Percentiles rank a stretch among this genome's conserved stretches.
Conservation (phyloP, 2,797 vertebrate species). For the Poeciliopsis presidionis region DNA sequence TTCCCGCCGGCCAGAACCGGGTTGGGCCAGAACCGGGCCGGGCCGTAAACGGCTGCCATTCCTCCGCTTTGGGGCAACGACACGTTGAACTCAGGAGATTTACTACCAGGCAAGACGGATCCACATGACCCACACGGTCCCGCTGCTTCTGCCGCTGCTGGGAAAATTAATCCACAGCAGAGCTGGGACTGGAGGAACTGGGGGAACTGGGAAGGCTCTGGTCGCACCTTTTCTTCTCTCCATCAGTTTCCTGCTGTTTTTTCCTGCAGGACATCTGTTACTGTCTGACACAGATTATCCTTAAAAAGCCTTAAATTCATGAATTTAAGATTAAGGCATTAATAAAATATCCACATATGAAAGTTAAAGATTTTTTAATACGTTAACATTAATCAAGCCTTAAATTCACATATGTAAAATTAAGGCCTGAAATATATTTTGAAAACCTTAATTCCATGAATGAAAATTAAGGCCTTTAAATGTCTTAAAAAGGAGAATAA, state of each 20-base stretch:
- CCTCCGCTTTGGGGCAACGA: not conserved
- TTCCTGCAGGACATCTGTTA: not conserved
- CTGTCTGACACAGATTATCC: too few relatives aligned
- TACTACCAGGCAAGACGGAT: not conserved
- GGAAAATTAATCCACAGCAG: not conserved
- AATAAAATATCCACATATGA: too few relatives aligned
- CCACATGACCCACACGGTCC: not conserved
- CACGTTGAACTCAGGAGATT: not conserved
- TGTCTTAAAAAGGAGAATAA: too few relatives aligned
- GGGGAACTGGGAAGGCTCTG: not conserved
- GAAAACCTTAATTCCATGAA: too few relatives aligned
- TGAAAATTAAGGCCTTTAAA: too few relatives aligned
- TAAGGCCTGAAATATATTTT: too few relatives aligned
- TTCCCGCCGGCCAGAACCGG: not conserved
- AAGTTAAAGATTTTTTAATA: too few relatives aligned
- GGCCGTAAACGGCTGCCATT: not conserved
- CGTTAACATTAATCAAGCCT: too few relatives aligned
- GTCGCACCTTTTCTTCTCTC: conserved; percentile 7
- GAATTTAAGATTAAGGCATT: too few relatives aligned
- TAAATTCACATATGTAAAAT: too few relatives aligned
- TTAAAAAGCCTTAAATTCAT: too few relatives aligned
- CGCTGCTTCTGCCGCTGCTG: conserved; percentile 1
- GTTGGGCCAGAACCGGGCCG: too few relatives aligned
- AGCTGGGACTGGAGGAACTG: not conserved
- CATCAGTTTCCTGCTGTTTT: not conserved